Evolutionary conservation across 2,888 invertebrate genomes (phyloP).

Genomic region (Ophioninae sp.): DNA sequence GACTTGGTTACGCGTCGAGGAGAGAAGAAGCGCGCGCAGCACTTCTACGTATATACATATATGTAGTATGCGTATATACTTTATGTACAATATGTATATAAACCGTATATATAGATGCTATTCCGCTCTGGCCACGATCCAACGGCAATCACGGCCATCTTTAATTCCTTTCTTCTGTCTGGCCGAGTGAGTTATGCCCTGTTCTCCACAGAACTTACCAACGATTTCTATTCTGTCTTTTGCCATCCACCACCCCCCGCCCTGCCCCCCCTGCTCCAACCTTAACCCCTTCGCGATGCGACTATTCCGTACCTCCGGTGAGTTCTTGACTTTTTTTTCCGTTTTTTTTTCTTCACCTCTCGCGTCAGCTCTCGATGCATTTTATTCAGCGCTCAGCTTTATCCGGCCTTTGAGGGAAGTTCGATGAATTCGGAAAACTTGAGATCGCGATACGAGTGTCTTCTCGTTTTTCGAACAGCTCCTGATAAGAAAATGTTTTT

Average conservation of each 20-base stretch:
- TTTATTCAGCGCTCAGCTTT: conserved; percentile 20
- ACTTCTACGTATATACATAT: conserved; percentile 48
- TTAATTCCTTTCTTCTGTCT: conserved; percentile 75
- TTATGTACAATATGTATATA: conserved; percentile 46
- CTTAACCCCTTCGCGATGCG: conserved; percentile 6
- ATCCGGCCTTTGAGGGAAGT: not conserved
- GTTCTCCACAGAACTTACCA: conserved; percentile 65
- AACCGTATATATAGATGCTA: conserved; percentile 43
- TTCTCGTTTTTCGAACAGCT: no score
- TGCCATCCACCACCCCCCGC: conserved; percentile 31
- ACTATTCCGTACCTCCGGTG: conserved; percentile 43
- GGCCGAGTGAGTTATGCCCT: conserved; percentile 71
- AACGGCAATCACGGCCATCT: conserved; percentile 75
- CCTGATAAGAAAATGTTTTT: no score
- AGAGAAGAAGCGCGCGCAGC: conserved; percentile 45
- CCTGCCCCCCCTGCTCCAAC: conserved; percentile 25
- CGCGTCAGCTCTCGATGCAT: conserved; percentile 21
- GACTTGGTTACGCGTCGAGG: conserved; percentile 72
- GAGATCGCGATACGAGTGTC: no score
- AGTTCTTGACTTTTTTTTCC: conserved; percentile 54
- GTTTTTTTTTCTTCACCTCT: conserved; percentile 40
- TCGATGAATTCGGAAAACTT: conserved; percentile 50
- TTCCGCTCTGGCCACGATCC: conserved; percentile 72
- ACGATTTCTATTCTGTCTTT: conserved; percentile 67
- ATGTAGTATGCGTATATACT: not conserved